Base-by-base conservation (phyloP, 2,797 vertebrate genomes). In the Geotrypetes seraphini region DNA sequence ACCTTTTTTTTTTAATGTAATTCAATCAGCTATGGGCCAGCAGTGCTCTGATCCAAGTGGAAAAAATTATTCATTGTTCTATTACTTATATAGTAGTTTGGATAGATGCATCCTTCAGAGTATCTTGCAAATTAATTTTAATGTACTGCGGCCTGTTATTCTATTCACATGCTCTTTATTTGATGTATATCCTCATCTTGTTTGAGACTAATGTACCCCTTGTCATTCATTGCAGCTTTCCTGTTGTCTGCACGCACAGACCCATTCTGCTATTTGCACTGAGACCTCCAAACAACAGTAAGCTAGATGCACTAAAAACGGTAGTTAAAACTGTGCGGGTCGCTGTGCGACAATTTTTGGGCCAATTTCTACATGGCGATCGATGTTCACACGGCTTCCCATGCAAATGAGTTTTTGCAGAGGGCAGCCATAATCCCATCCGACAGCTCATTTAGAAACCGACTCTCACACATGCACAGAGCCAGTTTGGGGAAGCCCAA, bases 21-120 rank as follows among this genome's bases (percentile, higher is more conserved):
- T 32, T 53, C 56, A 39, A 27, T 46, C 27, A 50, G 35, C 39
- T 42, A 41, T 54, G n/a, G 60, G 40, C 52, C 33, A 25, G 27
- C 25, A 34, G 32, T 0, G 0, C n/a, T 28, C 25, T 39, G 22
- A 14, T 14, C 24, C 30, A 22, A 41, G 30, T 43, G 39, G 29
- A 20, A n/a, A n/a, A 52, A 50, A 56, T 19, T 9, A 22, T 31
- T 50, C 36, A 19, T 28, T 48, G 41, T 13, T 27, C 33, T 49
- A 43, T 17, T 36, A 19, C 36, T 50, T 42, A 28, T 16, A 41
- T 33, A 26, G 27, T 55, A 20, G 27, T 30, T 12, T 12, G 7
- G 5, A 20, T 57, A 47, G 39, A 29, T 14, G 9, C 10, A 16
- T 36, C 61, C 26, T 53, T 37, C 31, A 16, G 2, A 3, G 10